Conservation (phyloP, 2,888 invertebrate species). For the Amitus sp. region DNA sequence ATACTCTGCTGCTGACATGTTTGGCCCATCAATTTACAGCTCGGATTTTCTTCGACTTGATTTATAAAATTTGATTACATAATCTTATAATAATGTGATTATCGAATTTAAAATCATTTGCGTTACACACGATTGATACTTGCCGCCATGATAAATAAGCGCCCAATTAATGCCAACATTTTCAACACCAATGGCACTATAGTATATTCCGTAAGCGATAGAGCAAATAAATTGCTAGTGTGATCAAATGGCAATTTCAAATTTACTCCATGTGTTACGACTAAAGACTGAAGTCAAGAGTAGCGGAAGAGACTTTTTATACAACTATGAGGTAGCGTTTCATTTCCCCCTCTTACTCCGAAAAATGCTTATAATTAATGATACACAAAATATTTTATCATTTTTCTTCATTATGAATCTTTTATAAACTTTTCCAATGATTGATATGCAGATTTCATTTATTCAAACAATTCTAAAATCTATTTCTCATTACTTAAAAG, state of each 20-base stretch:
- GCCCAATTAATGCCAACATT: slow-evolving; percentile 23
- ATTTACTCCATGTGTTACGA: slow-evolving; percentile 31
- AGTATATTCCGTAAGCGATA: not conserved
- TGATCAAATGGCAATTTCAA: slow-evolving; percentile 18
- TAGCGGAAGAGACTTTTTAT: slow-evolving; percentile 36
- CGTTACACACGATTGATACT: too few relatives aligned
- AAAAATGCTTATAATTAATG: not conserved
- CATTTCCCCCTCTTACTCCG: slow-evolving; percentile 21
- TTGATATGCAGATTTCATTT: too few relatives aligned
- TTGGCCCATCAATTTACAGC: too few relatives aligned
- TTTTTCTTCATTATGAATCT: too few relatives aligned
- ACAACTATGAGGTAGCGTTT: slow-evolving; percentile 31
- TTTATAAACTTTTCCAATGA: too few relatives aligned
- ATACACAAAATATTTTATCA: not conserved
- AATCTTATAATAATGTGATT: too few relatives aligned
- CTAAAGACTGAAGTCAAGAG: slow-evolving; percentile 29
- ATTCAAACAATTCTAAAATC: too few relatives aligned
- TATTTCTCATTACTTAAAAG: too few relatives aligned
- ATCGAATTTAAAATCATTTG: not conserved
- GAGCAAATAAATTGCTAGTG: slow-evolving; percentile 3
- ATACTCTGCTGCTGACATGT: too few relatives aligned
- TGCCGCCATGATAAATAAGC: slow-evolving; percentile 20
- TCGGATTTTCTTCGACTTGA: too few relatives aligned
- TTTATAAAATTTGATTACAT: too few relatives aligned
- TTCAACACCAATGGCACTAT: slow-evolving; percentile 4